These are phyloP conservation scores for Gorsachius magnificus DNA, from an alignment of 2,797 vertebrate genomes.

Conservation along the genomic window DNA sequence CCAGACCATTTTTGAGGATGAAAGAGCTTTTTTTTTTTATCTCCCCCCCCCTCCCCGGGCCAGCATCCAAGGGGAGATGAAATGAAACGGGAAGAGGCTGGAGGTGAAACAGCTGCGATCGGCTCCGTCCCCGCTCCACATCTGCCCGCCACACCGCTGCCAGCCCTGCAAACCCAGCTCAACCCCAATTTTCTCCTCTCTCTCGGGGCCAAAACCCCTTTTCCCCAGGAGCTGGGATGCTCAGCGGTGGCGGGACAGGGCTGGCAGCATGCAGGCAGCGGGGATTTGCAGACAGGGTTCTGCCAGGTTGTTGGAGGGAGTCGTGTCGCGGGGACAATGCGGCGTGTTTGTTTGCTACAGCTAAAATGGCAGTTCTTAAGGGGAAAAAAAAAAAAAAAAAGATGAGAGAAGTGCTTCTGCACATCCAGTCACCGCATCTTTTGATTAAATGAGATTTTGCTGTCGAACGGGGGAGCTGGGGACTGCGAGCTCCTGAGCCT, in stretches of 20 bases:
- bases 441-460: constrained; percentile 44
- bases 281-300: neutral
- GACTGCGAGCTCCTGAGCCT: neutral
- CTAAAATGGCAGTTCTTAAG: constrained; percentile 61
- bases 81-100: constrained; percentile 48
- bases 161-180: neutral
- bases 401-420: neutral
- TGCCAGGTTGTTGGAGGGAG: neutral
- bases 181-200: neutral
- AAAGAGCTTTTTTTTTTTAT: constrained; percentile 21
- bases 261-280: neutral
- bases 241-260: neutral
- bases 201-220: neutral
- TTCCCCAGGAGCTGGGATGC: neutral
- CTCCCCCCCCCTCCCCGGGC: neutral
- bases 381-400: neutral
- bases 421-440: constrained; percentile 28
- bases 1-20: constrained; percentile 45
- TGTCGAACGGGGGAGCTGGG: constrained; percentile 39
- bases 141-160: neutral
- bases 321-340: neutral
- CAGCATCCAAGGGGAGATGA: constrained; percentile 29
- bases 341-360: constrained; percentile 43
- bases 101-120: constrained; percentile 49
- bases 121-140: neutral